Evolutionary conservation across 2,113 vertebrate species (phyloP).

Genomic region (Circaetus cinerascens): DNA sequence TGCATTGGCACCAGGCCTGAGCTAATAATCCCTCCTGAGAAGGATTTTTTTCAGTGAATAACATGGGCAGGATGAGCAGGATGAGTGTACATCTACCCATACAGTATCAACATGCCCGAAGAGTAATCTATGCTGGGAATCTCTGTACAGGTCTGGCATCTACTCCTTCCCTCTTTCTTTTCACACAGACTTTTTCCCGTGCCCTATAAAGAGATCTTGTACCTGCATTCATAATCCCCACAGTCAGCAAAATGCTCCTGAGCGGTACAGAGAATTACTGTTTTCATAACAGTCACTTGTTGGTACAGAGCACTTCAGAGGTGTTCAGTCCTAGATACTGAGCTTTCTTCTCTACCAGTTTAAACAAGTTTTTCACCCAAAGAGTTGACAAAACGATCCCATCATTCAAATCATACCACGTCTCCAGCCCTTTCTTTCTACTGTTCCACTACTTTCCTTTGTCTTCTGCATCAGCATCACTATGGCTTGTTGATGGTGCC

Average conservation of each 20-base stretch:
- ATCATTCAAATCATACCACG: not conserved
- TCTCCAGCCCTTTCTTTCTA: not conserved
- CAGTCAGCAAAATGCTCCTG: not conserved
- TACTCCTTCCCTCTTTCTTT: not conserved
- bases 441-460: not conserved
- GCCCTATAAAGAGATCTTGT: not conserved
- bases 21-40: constrained; percentile 47
- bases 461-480: not conserved
- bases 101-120: constrained; percentile 2
- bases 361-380: not conserved
- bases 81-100: constrained; percentile 11
- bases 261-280: not conserved
- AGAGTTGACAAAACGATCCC: not conserved
- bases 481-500: not conserved
- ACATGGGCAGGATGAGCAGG: not conserved
- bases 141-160: not conserved
- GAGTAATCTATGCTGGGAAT: constrained; percentile 14
- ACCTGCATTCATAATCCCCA: not conserved
- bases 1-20: constrained; percentile 30
- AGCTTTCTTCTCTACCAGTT: not conserved
- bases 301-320: not conserved
- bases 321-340: not conserved
- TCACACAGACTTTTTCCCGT: not conserved
- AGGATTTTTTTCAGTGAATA: constrained; percentile 15
- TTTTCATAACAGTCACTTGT: not conserved